These are phyloP conservation scores for Lasioglossum pauxillum DNA, from an alignment of 2,888 invertebrate genomes.

Conservation along the genomic window DNA sequence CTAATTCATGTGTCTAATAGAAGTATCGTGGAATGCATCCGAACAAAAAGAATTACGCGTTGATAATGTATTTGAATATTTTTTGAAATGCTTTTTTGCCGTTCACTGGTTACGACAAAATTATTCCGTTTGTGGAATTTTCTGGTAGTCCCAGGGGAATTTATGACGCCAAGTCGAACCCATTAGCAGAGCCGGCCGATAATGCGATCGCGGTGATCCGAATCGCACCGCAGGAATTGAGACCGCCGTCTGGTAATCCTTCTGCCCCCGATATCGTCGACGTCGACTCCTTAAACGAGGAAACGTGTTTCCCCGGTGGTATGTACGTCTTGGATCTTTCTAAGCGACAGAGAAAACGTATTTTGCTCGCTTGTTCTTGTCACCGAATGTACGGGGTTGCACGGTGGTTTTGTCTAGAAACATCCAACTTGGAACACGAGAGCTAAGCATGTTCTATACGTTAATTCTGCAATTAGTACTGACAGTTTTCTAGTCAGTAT, in stretches of 20 bases:
- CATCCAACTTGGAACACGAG: neutral
- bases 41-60: neutral
- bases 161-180: neutral
- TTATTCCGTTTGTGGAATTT: conserved; percentile 15
- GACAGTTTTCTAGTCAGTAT: neutral
- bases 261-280: conserved; percentile 27
- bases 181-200: conserved; percentile 15
- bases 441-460: neutral
- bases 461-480: neutral
- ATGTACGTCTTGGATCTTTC: conserved; percentile 4
- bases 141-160: neutral
- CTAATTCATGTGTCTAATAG: too few relatives aligned
- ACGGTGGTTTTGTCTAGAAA: neutral
- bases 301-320: neutral
- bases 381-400: neutral
- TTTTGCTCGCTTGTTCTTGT: neutral
- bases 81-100: neutral
- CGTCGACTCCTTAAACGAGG: neutral
- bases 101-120: neutral
- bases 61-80: neutral
- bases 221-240: conserved; percentile 13
- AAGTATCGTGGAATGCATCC: neutral
- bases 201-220: conserved; percentile 24
- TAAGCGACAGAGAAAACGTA: conserved; percentile 13
- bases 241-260: conserved; percentile 11